Conservation (phyloP, 2,888 invertebrate species). For the Diachrysia chrysitis region DNA sequence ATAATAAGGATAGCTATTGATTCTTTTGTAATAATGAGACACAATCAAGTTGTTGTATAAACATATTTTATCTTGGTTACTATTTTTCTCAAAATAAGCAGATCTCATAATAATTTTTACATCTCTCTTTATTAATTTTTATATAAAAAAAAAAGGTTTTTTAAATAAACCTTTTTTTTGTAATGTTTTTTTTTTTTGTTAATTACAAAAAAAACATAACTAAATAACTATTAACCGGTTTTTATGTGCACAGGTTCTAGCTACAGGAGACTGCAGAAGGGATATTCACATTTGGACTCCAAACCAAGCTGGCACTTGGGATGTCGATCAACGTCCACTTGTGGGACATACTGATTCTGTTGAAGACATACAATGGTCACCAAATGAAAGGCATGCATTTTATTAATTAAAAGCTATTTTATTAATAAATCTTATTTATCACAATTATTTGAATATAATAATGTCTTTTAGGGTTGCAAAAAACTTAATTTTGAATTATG, state of each 20-base stretch:
- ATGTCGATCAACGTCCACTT: slow-evolving; percentile 96
- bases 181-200: too few relatives aligned
- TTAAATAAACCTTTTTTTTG: too few relatives aligned
- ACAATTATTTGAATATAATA: background rate
- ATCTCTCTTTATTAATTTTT: too few relatives aligned
- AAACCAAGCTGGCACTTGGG: slow-evolving; percentile 94
- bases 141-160: too few relatives aligned
- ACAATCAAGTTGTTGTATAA: background rate
- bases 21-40: too few relatives aligned
- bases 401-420: background rate
- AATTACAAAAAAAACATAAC: too few relatives aligned
- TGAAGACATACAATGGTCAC: slow-evolving; percentile 99
- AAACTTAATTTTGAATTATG: background rate
- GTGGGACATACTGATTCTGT: slow-evolving; percentile 97
- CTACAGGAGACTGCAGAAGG: slow-evolving; percentile 97
- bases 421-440: background rate
- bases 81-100: too few relatives aligned
- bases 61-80: too few relatives aligned
- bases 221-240: too few relatives aligned
- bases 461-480: background rate
- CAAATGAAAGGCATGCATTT: slow-evolving; percentile 92
- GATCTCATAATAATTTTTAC: too few relatives aligned
- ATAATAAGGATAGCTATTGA: background rate
- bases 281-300: slow-evolving; percentile 98
- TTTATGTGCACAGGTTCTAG: slow-evolving; percentile 90